Evolutionary conservation across 2,888 invertebrate genomes (phyloP).

Genomic region (Tenthredo livida): DNA sequence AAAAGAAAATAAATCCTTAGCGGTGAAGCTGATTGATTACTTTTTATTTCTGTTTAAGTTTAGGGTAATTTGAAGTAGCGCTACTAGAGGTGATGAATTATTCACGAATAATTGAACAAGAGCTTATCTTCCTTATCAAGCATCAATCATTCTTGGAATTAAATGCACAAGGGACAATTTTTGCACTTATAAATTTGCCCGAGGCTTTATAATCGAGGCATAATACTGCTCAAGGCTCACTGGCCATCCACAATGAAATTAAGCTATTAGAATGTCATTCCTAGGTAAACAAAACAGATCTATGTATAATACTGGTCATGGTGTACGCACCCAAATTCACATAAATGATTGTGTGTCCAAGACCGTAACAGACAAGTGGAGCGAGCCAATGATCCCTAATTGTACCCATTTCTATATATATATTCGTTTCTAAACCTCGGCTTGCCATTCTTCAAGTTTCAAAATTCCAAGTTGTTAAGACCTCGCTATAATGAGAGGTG

Average conservation of each 20-base stretch:
- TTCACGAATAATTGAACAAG: not conserved
- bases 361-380: constrained; percentile 58
- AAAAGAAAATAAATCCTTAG: constrained; percentile 33
- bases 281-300: constrained; percentile 41
- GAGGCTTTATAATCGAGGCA: not conserved
- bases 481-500: constrained; percentile 24
- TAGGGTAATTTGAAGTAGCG: not conserved
- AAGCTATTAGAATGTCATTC: constrained; percentile 52
- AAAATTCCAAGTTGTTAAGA: constrained; percentile 5
- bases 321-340: constrained; percentile 53
- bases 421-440: not conserved
- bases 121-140: not conserved
- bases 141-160: not conserved
- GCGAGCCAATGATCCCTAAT: constrained; percentile 50
- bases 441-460: constrained; percentile 18
- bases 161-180: not conserved
- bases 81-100: not conserved
- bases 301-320: constrained; percentile 42
- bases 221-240: constrained; percentile 40
- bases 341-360: constrained; percentile 32
- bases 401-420: constrained; percentile 25
- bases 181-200: not conserved
- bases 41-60: not conserved
- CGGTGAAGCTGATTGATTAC: not conserved
- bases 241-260: constrained; percentile 40